Percentiles rank a stretch among this genome's conserved stretches.
Conservation (phyloP, 2,888 invertebrate genomes). For the Tolmerus cingulatus region DNA sequence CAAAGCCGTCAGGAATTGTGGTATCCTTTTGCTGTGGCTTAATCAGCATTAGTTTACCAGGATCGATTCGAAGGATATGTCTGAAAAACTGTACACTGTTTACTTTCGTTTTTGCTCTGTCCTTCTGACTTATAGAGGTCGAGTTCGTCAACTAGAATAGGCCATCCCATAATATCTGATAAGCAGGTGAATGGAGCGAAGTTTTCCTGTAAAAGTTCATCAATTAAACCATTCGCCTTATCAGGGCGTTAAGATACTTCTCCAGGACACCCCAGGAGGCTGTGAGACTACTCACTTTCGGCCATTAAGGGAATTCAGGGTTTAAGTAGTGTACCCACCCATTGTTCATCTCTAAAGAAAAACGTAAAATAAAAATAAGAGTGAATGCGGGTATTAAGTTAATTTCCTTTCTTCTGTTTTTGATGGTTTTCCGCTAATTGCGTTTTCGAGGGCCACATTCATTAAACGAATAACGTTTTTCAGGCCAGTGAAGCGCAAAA, state of each 20-base stretch:
- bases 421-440: constrained; percentile 3
- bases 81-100: neutral
- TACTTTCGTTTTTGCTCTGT: neutral
- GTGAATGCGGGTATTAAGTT: neutral
- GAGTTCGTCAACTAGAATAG: neutral
- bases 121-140: neutral
- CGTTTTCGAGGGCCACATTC: neutral
- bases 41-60: neutral
- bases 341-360: neutral
- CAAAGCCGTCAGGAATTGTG: neutral
- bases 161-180: neutral
- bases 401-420: neutral
- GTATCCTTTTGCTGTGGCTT: neutral
- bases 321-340: neutral
- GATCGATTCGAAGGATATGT: neutral
- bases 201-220: neutral
- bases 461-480: neutral
- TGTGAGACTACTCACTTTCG: neutral
- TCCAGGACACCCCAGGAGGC: neutral
- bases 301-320: neutral
- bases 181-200: neutral
- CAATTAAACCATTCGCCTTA: neutral
- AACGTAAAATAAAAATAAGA: neutral
- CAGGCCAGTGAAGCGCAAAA: neutral
- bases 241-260: neutral